phyloP scores from a whole-genome alignment of 2,113 vertebrate genomes.

The Synodontis membranacea region DNA sequence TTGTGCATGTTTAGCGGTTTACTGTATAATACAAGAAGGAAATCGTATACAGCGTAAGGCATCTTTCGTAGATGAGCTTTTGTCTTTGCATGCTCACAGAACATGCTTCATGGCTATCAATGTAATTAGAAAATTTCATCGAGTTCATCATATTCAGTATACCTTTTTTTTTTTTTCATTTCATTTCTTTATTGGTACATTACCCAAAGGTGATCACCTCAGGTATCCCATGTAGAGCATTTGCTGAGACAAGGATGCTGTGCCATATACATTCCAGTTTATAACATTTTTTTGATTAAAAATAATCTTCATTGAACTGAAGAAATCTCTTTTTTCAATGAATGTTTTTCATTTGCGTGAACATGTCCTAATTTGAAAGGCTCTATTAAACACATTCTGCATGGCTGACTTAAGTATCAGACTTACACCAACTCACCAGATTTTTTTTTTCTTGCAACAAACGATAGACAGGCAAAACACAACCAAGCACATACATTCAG shows the following conservation, averaged over 20 bases:
- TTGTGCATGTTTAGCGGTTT: neutral
- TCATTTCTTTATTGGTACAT: constrained; percentile 31
- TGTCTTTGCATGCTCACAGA: neutral
- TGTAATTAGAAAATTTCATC: constrained; percentile 9
- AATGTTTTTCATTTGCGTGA: constrained; percentile 18
- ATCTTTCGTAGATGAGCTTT: neutral
- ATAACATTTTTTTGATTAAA: constrained; percentile 60
- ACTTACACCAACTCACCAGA: neutral
- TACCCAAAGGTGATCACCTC: constrained; percentile 58
- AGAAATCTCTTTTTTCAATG: neutral
- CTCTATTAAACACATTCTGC: neutral
- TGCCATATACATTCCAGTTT: constrained; percentile 55
- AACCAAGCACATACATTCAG: constrained; percentile 49
- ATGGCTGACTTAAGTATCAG: neutral
- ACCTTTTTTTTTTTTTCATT: constrained; percentile 59
- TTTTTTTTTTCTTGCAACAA: neutral
- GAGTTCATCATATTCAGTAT: constrained; percentile 38
- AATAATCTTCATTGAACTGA: constrained; percentile 19
- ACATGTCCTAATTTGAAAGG: neutral
- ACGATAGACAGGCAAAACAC: constrained; percentile 7
- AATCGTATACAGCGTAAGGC: neutral
- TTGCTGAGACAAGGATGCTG: constrained; percentile 8
- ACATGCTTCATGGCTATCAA: constrained; percentile 20
- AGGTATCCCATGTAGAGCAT: constrained; percentile 64
- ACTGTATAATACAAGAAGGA: neutral